These are phyloP conservation scores for Cyphomyrmex costatus DNA, from an alignment of 1,140 invertebrate genomes.

Conservation along the genomic window DNA sequence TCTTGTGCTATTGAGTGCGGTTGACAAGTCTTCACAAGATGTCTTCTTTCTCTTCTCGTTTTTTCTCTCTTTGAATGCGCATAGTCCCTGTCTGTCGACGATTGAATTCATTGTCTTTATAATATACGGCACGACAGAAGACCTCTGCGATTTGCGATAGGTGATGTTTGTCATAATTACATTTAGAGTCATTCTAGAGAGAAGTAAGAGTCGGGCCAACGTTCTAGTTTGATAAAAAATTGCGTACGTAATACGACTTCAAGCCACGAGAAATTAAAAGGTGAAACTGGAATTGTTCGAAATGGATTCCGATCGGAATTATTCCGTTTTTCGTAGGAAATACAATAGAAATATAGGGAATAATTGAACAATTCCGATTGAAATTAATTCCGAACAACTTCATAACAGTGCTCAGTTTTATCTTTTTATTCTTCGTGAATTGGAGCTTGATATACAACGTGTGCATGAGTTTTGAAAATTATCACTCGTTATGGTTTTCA, in stretches of 20 bases:
- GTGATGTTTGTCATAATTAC: neutral
- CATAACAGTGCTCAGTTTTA: neutral
- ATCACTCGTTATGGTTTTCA: neutral
- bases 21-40: conserved; percentile 24
- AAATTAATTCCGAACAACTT: too few relatives aligned
- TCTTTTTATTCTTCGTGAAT: neutral
- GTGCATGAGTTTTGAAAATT: neutral
- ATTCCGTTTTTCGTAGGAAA: too few relatives aligned
- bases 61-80: neutral
- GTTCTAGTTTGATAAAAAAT: too few relatives aligned
- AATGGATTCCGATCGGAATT: too few relatives aligned
- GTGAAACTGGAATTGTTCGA: too few relatives aligned
- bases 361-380: too few relatives aligned
- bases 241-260: too few relatives aligned
- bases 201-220: too few relatives aligned
- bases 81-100: conserved; percentile 12
- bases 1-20: conserved; percentile 8
- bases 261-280: too few relatives aligned
- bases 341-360: too few relatives aligned
- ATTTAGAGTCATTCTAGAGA: neutral
- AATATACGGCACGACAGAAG: neutral
- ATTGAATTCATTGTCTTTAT: conserved; percentile 36
- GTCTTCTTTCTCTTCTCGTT: conserved; percentile 24
- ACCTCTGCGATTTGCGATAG: neutral
- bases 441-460: too few relatives aligned